Base-by-base conservation (phyloP, 2,113 vertebrate species). In the Alosa alosa region DNA sequence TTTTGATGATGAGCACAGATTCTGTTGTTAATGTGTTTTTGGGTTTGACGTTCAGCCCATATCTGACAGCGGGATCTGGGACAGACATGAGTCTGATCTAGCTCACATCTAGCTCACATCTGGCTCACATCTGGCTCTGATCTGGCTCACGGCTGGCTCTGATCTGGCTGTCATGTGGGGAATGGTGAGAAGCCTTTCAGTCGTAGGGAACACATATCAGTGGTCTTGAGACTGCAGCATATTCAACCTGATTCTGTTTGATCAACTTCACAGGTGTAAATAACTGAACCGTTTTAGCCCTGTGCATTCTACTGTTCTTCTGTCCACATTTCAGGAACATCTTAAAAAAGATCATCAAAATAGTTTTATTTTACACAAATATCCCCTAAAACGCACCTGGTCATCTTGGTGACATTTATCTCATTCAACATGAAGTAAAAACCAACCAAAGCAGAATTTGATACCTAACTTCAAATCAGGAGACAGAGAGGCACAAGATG, bases 1-100 rank as follows among this genome's bases (percentile, higher is more conserved):
- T 89, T 90, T 90, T 83, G 81, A 88, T 90, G 84, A 82, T 88
- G 84, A 83, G 49, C 81, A 82, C 46, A 44, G 72, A 84, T 57
- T 86, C n/a, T 85, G 82, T 84, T 85, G 36, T 4, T 17, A 45
- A 31, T 4, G 41, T 44, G 41, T 44, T 44, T 44, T 44, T 44
- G 41, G 68, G 49, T 50, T 57, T 55, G 9, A 13, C 9, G 47
- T 55, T 55, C 50, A 17, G 11, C 3, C 50, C 9, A 3, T 55
- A 15, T 3, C 50, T 18, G 52, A 20, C 15, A 4, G 1, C 57
- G n/a, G 20, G 5, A 64, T 64, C 20, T n/a, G 57, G 22, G 9
- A 9, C 57, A 25, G 9, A 64, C 6, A 1, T 7, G 22, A n/a
- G 5, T 9, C 57, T n/a, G 57, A 64, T 64, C 22, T 1, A 7